Evolutionary conservation across 1,140 invertebrate species (phyloP).

Genomic region (Caenorhabditis brenneri): DNA sequence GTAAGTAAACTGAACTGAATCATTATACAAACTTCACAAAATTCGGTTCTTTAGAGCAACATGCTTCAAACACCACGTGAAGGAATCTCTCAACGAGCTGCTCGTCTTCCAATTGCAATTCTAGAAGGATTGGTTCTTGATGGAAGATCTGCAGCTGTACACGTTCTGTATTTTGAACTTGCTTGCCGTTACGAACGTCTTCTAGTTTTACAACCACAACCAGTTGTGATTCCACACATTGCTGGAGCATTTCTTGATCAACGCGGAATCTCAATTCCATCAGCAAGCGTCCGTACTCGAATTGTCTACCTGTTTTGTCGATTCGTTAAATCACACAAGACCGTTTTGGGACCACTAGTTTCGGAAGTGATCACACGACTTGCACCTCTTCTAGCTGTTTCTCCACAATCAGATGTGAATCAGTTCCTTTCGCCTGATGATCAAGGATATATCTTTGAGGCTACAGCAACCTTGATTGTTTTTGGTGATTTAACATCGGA

Average conservation of each 20-base stretch:
- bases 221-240: slow-evolving; percentile 31
- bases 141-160: slow-evolving; percentile 31
- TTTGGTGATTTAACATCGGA: slow-evolving; percentile 38
- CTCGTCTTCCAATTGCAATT: slow-evolving; percentile 23
- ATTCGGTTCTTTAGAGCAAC: slow-evolving; percentile 8
- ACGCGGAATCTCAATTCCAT: slow-evolving; percentile 47
- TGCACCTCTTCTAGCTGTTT: slow-evolving; percentile 51
- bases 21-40: neutral
- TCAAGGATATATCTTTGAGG: slow-evolving; percentile 54
- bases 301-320: slow-evolving; percentile 57
- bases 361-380: slow-evolving; percentile 44
- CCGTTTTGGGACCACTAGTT: slow-evolving; percentile 40
- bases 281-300: slow-evolving; percentile 47
- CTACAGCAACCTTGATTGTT: slow-evolving; percentile 54
- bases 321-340: slow-evolving; percentile 56
- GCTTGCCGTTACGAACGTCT: slow-evolving; percentile 46
- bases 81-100: slow-evolving; percentile 17
- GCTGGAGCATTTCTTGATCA: slow-evolving; percentile 47
- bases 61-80: slow-evolving; percentile 32
- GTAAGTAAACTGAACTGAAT: neutral
- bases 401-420: slow-evolving; percentile 28
- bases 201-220: slow-evolving; percentile 8
- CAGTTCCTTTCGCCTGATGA: slow-evolving; percentile 47
- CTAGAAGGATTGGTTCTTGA: slow-evolving; percentile 31
- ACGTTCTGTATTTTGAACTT: slow-evolving; percentile 46